Conservation (phyloP, 2,888 invertebrate species). For the Archips xylosteana region DNA sequence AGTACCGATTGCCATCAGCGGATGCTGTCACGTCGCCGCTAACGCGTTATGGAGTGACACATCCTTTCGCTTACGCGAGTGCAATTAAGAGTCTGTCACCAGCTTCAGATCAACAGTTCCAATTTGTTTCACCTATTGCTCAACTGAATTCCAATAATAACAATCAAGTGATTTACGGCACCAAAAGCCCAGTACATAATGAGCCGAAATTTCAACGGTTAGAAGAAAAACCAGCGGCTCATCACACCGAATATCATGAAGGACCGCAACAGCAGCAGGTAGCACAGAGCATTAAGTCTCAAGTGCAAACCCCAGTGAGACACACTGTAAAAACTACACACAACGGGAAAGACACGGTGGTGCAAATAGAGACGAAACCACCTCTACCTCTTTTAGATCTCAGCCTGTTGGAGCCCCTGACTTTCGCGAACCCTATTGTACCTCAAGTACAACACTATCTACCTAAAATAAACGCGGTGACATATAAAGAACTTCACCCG, state of each 20-base stretch:
- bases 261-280: slow-evolving; percentile 23
- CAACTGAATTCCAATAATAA: slow-evolving; percentile 62
- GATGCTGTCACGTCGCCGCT: slow-evolving; percentile 58
- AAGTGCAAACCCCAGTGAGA: slow-evolving; percentile 53
- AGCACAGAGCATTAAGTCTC: slow-evolving; percentile 20
- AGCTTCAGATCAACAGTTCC: slow-evolving; percentile 47
- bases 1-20: slow-evolving; percentile 59
- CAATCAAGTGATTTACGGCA: slow-evolving; percentile 59
- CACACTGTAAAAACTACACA: slow-evolving; percentile 66
- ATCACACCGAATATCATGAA: slow-evolving; percentile 43
- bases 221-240: slow-evolving; percentile 49
- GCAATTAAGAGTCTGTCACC: slow-evolving; percentile 60
- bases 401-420: slow-evolving; percentile 74
- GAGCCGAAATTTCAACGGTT: slow-evolving; percentile 59
- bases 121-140: slow-evolving; percentile 48
- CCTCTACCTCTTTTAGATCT: slow-evolving; percentile 71
- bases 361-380: slow-evolving; percentile 70
- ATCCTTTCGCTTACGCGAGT: slow-evolving; percentile 61
- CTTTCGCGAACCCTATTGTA: slow-evolving; percentile 77
- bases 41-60: slow-evolving; percentile 55
- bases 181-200: slow-evolving; percentile 52
- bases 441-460: slow-evolving; percentile 81
- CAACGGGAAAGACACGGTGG: slow-evolving; percentile 70
- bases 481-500: slow-evolving; percentile 66
- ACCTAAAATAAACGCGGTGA: slow-evolving; percentile 70